Conservation (phyloP, 2,113 vertebrate species). For the Anseranas semipalmata region DNA sequence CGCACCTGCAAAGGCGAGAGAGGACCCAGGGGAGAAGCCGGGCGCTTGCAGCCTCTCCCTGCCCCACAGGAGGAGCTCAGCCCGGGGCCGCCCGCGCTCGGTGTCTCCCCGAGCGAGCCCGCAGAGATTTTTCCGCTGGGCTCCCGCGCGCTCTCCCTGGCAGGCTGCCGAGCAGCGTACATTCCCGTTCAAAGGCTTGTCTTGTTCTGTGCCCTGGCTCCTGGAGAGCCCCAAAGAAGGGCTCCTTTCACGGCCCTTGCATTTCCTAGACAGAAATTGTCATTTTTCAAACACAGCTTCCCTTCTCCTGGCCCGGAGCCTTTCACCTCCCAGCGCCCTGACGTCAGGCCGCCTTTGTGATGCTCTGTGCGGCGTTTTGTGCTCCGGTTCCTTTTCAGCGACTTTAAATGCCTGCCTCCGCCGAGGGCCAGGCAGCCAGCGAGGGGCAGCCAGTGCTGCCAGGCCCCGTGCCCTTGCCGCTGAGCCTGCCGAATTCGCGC, state of each 20-base stretch:
- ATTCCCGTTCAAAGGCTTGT: slow-evolving; percentile 39
- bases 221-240: slow-evolving; percentile 39
- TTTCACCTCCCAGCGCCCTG: not conserved
- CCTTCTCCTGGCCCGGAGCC: slow-evolving; percentile 26
- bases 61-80: not conserved
- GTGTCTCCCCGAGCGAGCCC: not conserved
- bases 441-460: not conserved
- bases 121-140: not conserved
- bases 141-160: not conserved
- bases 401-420: not conserved
- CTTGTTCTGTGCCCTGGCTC: slow-evolving; percentile 39
- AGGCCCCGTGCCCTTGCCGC: accelerated
- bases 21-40: no score
- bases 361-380: not conserved
- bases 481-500: not conserved
- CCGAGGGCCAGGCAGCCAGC: not conserved
- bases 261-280: slow-evolving; percentile 67
- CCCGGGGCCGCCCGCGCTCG: not conserved
- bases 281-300: slow-evolving; percentile 45
- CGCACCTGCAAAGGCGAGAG: no score
- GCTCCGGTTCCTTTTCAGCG: not conserved
- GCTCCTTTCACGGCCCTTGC: slow-evolving; percentile 31
- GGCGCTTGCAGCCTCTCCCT: no score
- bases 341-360: slow-evolving; percentile 28
- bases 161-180: not conserved